Conservation (phyloP, 2,888 invertebrate genomes). For the Scelioninae gen. 2 region DNA sequence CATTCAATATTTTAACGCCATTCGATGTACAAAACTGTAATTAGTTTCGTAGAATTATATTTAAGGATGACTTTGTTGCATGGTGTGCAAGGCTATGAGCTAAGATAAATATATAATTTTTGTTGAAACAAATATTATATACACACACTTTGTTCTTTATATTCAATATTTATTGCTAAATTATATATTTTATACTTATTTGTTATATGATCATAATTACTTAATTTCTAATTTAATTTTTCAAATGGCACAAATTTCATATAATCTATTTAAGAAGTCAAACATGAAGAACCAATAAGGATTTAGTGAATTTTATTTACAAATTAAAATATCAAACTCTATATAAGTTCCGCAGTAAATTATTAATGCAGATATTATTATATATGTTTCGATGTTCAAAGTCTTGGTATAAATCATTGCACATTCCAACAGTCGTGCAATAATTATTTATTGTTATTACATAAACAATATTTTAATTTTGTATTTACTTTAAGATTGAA, state of each 20-base stretch:
- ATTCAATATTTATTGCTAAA: too few species aligned
- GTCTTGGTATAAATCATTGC: constrained; percentile 11
- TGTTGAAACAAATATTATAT: not conserved
- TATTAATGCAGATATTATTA: not conserved
- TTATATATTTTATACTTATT: too few species aligned
- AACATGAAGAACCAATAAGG: too few species aligned
- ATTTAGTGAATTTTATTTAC: too few species aligned
- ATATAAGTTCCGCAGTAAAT: not conserved
- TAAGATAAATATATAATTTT: constrained; percentile 4
- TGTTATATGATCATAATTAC: too few species aligned
- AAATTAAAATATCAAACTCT: too few species aligned
- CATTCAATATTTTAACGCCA: constrained; percentile 30
- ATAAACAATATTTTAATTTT: not conserved
- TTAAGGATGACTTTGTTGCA: constrained; percentile 11
- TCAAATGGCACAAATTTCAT: too few species aligned
- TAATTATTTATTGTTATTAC: not conserved
- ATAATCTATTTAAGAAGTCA: too few species aligned
- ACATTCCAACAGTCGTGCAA: constrained; percentile 23
- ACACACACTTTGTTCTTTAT: too few species aligned
- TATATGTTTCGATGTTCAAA: constrained; percentile 15
- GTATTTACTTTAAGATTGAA: not conserved
- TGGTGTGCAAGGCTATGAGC: constrained; percentile 15
- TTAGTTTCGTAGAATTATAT: constrained; percentile 17
- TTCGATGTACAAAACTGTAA: constrained; percentile 47
- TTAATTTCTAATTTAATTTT: too few species aligned